Evolutionary conservation across 1,140 invertebrate genomes (phyloP), one percentile per base, ranked within the genome.

Genomic region (Phortica variegata): DNA sequence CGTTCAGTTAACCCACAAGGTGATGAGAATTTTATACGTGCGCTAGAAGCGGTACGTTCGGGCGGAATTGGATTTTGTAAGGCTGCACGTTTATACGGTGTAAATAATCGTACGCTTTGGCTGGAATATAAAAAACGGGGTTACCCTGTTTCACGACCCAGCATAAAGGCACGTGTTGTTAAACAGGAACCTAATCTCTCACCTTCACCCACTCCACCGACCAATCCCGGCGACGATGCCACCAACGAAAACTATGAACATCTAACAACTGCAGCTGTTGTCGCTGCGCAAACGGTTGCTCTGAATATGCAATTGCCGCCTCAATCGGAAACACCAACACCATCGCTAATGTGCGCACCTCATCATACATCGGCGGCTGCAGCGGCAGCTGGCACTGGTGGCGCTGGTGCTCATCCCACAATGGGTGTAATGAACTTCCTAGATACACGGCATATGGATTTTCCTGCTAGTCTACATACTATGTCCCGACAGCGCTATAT

Each of bases 1-100:
- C 75, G 84, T 21, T 83, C 80, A 23, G 81, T 82, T 6, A 86
- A 89, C 74, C 86, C 87, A 0, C 87, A 88, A 62, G 83, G 84
- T 1, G 88, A 89, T 55, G 87, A 89, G 62, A 89, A 88, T 70
- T 89, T 90, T 66, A 83, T 88, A 42, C 77, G 83, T 7, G 89
- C 89, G 0, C 75, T 91, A 15, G 87, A 90, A 61, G 88, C 88
- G 1, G 88, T 90, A 0, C 80, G 88, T 13, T 84, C 84, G 49
- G 88, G 88, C n/a, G 86, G 87, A 15, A 89, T 91, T 49, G 89
- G 89, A 2, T 90, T 91, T 74, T 90, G 88, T 73, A 90, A 90
- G 58, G 88, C 88, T 6, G 89, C 88, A 0, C 79, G 87, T 31
- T 82, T 89, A 74, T 90, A 86, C 69, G 88, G 88, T 12, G 88